Evolutionary conservation across 2,113 vertebrate genomes (phyloP).

Genomic region (Apteryx owenii): DNA sequence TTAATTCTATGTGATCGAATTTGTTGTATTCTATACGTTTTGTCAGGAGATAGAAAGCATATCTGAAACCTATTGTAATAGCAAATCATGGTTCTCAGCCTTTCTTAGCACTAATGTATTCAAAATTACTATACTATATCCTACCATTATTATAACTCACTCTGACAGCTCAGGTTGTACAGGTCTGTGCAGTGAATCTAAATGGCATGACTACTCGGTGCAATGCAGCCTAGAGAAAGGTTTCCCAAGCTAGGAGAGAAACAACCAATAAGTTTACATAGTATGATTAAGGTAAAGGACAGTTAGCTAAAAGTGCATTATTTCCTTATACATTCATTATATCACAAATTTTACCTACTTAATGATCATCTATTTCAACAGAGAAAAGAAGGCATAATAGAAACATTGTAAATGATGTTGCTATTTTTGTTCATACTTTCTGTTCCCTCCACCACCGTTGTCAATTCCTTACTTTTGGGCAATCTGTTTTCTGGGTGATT

Average conservation of each 20-base stretch:
- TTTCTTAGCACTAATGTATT: not conserved
- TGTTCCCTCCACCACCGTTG: not conserved
- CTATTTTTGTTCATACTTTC: not conserved
- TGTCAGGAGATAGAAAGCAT: not conserved
- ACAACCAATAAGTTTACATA: no score
- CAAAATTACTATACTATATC: not conserved
- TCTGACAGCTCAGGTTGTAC: not conserved
- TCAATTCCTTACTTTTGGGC: not conserved
- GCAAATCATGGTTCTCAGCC: not conserved
- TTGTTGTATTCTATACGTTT: not conserved
- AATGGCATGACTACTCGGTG: not conserved
- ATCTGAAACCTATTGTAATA: not conserved
- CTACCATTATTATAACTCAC: not conserved
- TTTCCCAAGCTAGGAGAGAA: not conserved
- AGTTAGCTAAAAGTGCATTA: not conserved
- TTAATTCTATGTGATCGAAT: not conserved
- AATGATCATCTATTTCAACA: not conserved
- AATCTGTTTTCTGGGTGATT: not conserved
- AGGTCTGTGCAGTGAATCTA: not conserved
- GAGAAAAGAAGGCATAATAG: not conserved
- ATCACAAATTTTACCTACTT: not conserved
- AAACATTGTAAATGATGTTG: not conserved
- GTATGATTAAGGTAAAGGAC: not conserved
- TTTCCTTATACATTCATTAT: not conserved
- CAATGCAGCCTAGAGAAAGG: not conserved